These are phyloP conservation scores for Nycticebus coucang DNA, from an alignment of 2,113 vertebrate species.

Conservation along the genomic window DNA sequence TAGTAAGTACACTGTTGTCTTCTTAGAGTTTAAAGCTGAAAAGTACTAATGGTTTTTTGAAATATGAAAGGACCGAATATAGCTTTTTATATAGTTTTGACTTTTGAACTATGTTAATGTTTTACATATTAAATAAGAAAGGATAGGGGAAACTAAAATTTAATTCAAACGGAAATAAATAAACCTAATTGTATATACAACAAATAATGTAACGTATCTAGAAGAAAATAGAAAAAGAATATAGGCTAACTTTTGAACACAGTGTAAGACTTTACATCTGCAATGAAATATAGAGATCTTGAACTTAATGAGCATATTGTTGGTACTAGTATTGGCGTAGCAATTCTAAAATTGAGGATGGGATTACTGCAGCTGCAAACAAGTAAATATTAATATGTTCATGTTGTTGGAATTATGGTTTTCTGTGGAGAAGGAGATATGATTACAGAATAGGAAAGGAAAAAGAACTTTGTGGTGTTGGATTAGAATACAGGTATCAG, in stretches of 20 bases:
- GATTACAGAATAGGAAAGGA: neutral
- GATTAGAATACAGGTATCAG: neutral
- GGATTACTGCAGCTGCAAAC: neutral
- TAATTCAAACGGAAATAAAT: slow-evolving; percentile 33
- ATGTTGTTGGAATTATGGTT: neutral
- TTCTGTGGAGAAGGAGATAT: neutral
- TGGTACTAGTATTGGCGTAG: neutral
- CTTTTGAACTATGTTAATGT: slow-evolving; percentile 16
- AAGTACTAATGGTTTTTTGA: neutral
- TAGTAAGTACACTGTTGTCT: neutral
- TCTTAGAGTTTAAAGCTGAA: neutral
- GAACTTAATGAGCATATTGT: neutral
- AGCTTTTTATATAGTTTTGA: neutral
- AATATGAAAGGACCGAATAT: neutral
- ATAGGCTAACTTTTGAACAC: neutral
- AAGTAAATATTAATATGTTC: neutral
- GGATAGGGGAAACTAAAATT: neutral
- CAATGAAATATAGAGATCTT: neutral
- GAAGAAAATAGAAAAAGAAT: neutral
- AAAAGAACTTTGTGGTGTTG: neutral
- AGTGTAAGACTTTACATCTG: neutral
- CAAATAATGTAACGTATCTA: neutral
- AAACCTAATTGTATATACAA: neutral
- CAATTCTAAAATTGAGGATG: neutral
- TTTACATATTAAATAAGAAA: slow-evolving; percentile 1